Base-by-base conservation (phyloP, 2,797 vertebrate species). In the Acanthurus tractus region DNA sequence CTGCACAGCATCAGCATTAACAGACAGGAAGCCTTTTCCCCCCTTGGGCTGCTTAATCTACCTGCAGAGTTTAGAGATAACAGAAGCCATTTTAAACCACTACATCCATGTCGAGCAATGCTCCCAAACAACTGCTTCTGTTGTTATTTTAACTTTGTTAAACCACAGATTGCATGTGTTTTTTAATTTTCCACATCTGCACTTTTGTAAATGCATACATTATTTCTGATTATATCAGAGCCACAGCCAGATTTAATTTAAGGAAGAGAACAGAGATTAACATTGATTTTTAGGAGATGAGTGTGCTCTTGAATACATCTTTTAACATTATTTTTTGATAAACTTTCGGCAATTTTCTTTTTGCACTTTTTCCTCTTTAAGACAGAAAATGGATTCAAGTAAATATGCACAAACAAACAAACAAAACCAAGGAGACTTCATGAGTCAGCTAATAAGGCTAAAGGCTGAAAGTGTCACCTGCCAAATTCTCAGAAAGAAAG, bases 61-160 rank as follows among this genome's bases (percentile, higher is more conserved):
- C 79, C 83, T 84, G 84, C 78, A 79, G 67, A 76, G 74, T 76
- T 77, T 78, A 46, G 18, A 78, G 83, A 88, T 89, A 89, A 86
- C 66, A 2, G 76, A 69, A 75, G 63, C 67, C 63, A 76, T 84
- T 89, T 81, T 59, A 36, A 81, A 79, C 49, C 63, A 14, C 22
- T 17, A 45, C 48, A 61, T 70, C 67, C 62, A 59, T 42, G 66
- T 61, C 48, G 61, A 70, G 68, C 44, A 66, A 45, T 29, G 49
- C 69, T 68, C 44, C 75, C 59, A 57, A 85, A 75, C 72, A 83
- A 76, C 42, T 44, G 74, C 42, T 63, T 13, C 62, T 76, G 56
- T 75, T 74, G 54, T 80, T 48, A 73, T 71, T 84, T 76, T 48
- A 61, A 78, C 42, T 83, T 75, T 73, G 58, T 49, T n/a, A n/a